Evolutionary conservation across 1,140 invertebrate species (phyloP), one percentile per base, ranked within the genome.

Genomic region (Phenacoccus solenopsis): DNA sequence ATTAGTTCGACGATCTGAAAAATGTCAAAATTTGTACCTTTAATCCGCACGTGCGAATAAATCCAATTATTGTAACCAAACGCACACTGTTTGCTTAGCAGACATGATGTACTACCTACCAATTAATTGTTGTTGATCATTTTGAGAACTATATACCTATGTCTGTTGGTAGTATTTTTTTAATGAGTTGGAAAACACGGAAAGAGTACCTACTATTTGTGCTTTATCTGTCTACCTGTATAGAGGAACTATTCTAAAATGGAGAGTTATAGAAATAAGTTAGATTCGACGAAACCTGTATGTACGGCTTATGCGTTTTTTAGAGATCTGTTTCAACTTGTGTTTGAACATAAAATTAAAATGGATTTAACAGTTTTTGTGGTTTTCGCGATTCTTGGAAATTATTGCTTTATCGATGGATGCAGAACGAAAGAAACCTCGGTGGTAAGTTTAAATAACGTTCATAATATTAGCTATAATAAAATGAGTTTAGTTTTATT

Each of bases 371-470:
- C 20, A n/a, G 38, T 49, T 49, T 49, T 49, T 16, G 38, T n/a
- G 3, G 38, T 49, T 10, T 49, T 49, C 38, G 38, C 38, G 38
- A 2, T 49, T 9, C 20, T 49, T 3, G 3, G 12, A 2, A 49
- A 49, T 49, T 49, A 49, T 49, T 49, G 38, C 20, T 49, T 49
- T 49, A 49, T 27, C 9, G 59, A 64, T 64, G 59, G 59, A 64
- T 64, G 59, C 21, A 64, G 59, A 64, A 16, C 25, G 25, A 64
- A 64, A 64, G 59, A 64, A 64, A 10, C 59, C 9, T 64, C 59
- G 5, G 5, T 64, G 25, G 59, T 64, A 64, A 64, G 59, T 64
- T 9, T 3, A n/a, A n/a, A n/a, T n/a, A n/a, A n/a, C n/a, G n/a
- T n/a, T n/a, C n/a, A n/a, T n/a, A n/a, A n/a, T n/a, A n/a, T n/a